Base-by-base conservation (phyloP, 1,140 invertebrate genomes). In the Drosophila pseudoobscura region DNA sequence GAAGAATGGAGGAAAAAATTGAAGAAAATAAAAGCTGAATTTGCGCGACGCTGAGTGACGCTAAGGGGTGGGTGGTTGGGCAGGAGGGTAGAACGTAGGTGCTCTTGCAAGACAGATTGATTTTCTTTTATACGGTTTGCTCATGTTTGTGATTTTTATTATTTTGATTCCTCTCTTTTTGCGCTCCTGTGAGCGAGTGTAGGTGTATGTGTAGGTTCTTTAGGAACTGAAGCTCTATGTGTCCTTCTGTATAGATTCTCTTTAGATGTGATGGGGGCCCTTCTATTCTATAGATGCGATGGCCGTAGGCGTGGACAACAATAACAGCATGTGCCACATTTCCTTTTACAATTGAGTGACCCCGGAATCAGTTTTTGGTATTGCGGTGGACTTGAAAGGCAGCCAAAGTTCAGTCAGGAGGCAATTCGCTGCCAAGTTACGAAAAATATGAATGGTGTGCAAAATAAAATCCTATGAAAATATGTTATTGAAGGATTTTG, bases 21-120 rank as follows among this genome's bases (percentile, higher is more conserved):
- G 35, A 68, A 75, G 64, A 85, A 85, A 85, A 84, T 88, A 82
- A 77, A 39, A 88, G 80, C 83, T 85, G 80, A 87, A 82, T 78
- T 78, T 82, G 78, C 82, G 74, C 77, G 82, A 85, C 62, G 60
- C 35, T 63, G 49, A 47, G 50, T 49, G 62, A 59, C 46, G 52
- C 26, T n/a, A 52, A 52, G 39, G n/a, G 24, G 22, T 17, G 11
- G 22, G 47, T 6, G 24, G 46, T 15, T 45, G 7, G 20, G 29
- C 1, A 4, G 9, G 45, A 53, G 29, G 45, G 31, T 6, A 22
- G 20, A 8, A 31, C 41, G 17, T 35, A 29, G 22, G 13, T 22
- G 52, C 45, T 56, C 9, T 1, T 2, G 35, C 35, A 13, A 5
- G 35, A 55, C 50, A 75, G 82, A 87, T 85, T 85, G 82, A 87